Base-by-base conservation (phyloP, 2,888 invertebrate genomes). In the Halictus ligatus region DNA sequence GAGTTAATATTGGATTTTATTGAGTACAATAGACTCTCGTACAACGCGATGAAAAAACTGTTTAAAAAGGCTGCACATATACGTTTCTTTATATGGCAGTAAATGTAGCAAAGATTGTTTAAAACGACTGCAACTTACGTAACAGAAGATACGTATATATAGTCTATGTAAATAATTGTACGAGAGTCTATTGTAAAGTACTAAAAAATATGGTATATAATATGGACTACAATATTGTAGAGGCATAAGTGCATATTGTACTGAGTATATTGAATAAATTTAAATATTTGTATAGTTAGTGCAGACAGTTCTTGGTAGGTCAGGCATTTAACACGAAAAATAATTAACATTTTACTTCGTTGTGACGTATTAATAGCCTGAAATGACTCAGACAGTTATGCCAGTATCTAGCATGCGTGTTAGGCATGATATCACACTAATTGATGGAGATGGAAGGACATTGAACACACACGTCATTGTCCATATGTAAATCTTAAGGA, bases 361-460 rank as follows among this genome's bases (percentile, higher is more conserved):
- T 48, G 75, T 81, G 60, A 82, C 80, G 78, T 79, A 80, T 60
- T 64, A 60, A 81, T 54, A 80, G 80, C 84, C 78, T 74, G 43
- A 75, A 75, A 71, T 88, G 88, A 88, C 77, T 88, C 87, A 86
- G 43, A 29, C 73, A 48, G 6, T 25, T 48, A 8, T 72, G 73
- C 73, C 75, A 81, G 74, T 75, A 74, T 64, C 43, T 72, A 48
- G 60, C 3, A n/a, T 35, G 35, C 40, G n/a, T n/a, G 43, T 64
- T 50, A 5, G 35, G 8, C 81, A 60, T 73, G 73, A 77, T 78
- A 75, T 72, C 13, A 78, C 64, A 40, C 35, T 77, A 74, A 71
- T 43, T 60, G 71, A 18, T 12, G 29, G 35, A 83, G 75, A 43
- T 76, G 12, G 13, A 29, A 46, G 25, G 72, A 64, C 25, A 29